These are phyloP conservation scores for Labroides dimidiatus DNA, from an alignment of 2,797 vertebrate species.

Conservation along the genomic window DNA sequence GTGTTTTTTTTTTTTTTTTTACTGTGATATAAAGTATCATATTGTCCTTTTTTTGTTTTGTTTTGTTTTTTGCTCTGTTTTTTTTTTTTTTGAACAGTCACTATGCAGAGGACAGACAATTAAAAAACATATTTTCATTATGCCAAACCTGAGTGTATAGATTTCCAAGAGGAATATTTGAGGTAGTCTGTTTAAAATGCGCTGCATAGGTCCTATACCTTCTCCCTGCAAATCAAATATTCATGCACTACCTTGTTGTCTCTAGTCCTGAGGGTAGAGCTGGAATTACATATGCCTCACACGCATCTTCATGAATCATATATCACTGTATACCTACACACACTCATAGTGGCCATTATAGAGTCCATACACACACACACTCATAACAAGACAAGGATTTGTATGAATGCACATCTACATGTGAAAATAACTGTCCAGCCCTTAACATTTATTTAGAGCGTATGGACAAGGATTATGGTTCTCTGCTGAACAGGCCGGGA, in stretches of 20 bases:
- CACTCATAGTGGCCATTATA: slow-evolving; percentile 73
- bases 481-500: slow-evolving; percentile 47
- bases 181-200: slow-evolving; percentile 84
- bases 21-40: slow-evolving; percentile 6
- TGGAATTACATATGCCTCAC: slow-evolving; percentile 85
- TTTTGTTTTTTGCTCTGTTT: slow-evolving; percentile 34
- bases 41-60: slow-evolving; percentile 8
- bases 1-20: slow-evolving; percentile 2
- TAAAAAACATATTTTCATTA: slow-evolving; percentile 64
- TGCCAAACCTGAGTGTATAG: slow-evolving; percentile 52
- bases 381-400: slow-evolving; percentile 55
- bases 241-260: slow-evolving; percentile 88
- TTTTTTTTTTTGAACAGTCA: slow-evolving; percentile 1
- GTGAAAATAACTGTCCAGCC: slow-evolving; percentile 75
- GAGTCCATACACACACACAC: slow-evolving; percentile 41
- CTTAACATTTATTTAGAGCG: slow-evolving; percentile 71
- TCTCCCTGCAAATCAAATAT: slow-evolving; percentile 87
- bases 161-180: slow-evolving; percentile 61
- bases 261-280: slow-evolving; percentile 85
- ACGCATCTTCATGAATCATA: slow-evolving; percentile 87
- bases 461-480: slow-evolving; percentile 64
- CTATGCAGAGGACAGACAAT: slow-evolving; percentile 40
- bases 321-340: slow-evolving; percentile 83
- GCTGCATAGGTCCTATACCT: slow-evolving; percentile 85
- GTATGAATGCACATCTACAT: slow-evolving; percentile 66